Evolutionary conservation across 2,888 invertebrate species (phyloP).

Genomic region (Drosophila greeni): DNA sequence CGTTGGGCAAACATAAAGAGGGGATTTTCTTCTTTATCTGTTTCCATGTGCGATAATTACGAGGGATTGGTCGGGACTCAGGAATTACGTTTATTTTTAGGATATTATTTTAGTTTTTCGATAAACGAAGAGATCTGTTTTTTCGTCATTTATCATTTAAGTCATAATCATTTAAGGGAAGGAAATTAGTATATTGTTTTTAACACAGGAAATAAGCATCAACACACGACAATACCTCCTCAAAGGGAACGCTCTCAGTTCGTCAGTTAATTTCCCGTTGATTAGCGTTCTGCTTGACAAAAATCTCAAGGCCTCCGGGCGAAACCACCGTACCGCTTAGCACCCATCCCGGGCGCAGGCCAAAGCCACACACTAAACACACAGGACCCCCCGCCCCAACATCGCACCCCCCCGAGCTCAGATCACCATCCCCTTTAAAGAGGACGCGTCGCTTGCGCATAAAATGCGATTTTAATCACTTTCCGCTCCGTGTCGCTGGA

Average conservation of each 20-base stretch:
- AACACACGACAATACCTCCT: neutral
- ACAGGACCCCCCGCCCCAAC: slow-evolving; percentile 2
- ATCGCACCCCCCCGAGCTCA: slow-evolving; percentile 9
- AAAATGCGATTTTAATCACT: slow-evolving; percentile 75
- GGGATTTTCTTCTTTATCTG: neutral
- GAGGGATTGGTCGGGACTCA: neutral
- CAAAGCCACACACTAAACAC: slow-evolving; percentile 24
- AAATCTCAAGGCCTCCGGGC: slow-evolving; percentile 32
- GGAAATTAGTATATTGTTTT: neutral
- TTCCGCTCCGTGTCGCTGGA: slow-evolving; percentile 65
- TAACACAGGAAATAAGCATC: neutral
- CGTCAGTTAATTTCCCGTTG: slow-evolving; percentile 60
- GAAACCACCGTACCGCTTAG: slow-evolving; percentile 13
- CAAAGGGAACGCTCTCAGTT: neutral
- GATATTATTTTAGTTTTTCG: neutral
- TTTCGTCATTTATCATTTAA: neutral
- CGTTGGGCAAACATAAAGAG: slow-evolving; percentile 27
- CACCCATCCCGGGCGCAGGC: slow-evolving; percentile 6
- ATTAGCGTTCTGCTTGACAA: slow-evolving; percentile 53
- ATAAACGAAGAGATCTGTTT: no score
- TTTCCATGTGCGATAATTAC: neutral
- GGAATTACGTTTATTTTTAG: neutral
- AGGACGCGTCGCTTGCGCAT: slow-evolving; percentile 59
- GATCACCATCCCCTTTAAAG: slow-evolving; percentile 16
- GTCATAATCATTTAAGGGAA: neutral